Evolutionary conservation across 2,888 invertebrate genomes (phyloP), one percentile per base, ranked within the genome.

Genomic region (Serripes groenlandicus): DNA sequence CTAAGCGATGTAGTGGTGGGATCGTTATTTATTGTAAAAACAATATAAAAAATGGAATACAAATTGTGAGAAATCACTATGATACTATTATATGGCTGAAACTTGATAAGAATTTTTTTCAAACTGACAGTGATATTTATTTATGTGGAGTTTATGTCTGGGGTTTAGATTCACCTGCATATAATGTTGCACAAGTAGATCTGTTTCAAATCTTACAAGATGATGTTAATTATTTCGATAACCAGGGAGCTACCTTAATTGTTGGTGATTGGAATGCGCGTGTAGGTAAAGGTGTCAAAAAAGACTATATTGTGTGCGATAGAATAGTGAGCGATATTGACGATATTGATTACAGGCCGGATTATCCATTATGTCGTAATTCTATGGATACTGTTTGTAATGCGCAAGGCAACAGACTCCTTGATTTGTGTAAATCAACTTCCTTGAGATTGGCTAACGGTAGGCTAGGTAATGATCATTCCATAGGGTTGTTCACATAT

Each of bases 371-470:
- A 58, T 3, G 4, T 30, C 64, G 75, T 23, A n/a, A 21, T 23
- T 75, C 75, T 21, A 30, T 56, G 26, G 75, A 75, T 32, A 66
- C n/a, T n/a, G 34, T 7, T 23, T 21, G 21, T 21, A 75, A 75
- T 30, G 21, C n/a, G 3, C 75, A 75, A 23, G 75, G 75, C 15
- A 56, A 23, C 3, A 75, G 68, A 34, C 35, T 68, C 21, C 21
- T 75, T 30, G 75, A 75, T 32, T 15, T 68, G 37, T 68, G 75
- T 30, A 75, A 75, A 26, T 34, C 68, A 1, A 68, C 75, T 3
- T 7, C 30, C 32, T 23, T 75, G 11, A 30, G 75, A 34, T 35
- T 75, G 7, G 68, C 54, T 37, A 68, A 68, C 26, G 68, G 68
- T 54, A 30, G 75, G 11, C 28, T 68, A 5, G 49, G 30, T 5